These are phyloP conservation scores for Leucophenga varia DNA, from an alignment of 1,140 invertebrate genomes.

Conservation along the genomic window DNA sequence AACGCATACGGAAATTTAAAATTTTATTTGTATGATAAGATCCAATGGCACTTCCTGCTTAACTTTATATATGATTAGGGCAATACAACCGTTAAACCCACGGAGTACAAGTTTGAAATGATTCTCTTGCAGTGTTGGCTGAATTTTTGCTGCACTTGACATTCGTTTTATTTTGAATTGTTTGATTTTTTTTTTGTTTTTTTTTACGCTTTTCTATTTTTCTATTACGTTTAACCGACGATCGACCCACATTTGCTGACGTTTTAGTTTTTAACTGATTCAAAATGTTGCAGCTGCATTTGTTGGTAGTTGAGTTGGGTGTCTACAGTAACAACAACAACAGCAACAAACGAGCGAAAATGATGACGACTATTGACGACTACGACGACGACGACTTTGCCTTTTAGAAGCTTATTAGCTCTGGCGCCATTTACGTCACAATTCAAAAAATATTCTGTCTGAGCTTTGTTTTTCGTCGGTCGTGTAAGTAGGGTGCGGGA, in stretches of 20 bases:
- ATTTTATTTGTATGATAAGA: no score
- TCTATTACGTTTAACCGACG: no score
- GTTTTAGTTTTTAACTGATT: conserved; percentile 31
- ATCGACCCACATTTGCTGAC: conserved; percentile 42
- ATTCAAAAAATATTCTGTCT: no score
- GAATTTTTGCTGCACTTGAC: conserved; percentile 26
- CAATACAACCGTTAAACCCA: conserved; percentile 29
- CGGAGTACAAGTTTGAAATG: conserved; percentile 1
- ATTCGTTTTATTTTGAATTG: no score
- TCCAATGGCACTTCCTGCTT: conserved; percentile 27
- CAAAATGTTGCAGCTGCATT: conserved; percentile 13
- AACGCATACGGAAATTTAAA: conserved; percentile 17
- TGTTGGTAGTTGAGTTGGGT: conserved; percentile 12
- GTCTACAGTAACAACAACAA: conserved; percentile 4
- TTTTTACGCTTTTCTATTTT: no score
- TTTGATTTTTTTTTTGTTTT: no score
- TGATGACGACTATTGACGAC: background rate
- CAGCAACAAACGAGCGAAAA: no score
- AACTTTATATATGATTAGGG: conserved; percentile 28
- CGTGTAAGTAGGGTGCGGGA: no score
- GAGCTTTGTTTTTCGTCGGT: no score
- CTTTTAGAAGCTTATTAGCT: no score
- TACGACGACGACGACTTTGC: no score
- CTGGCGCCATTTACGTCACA: no score
- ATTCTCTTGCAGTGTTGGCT: conserved; percentile 22